Evolutionary conservation across 2,797 vertebrate genomes (phyloP), one percentile per base, ranked within the genome.

Genomic region (Agapornis canus): DNA sequence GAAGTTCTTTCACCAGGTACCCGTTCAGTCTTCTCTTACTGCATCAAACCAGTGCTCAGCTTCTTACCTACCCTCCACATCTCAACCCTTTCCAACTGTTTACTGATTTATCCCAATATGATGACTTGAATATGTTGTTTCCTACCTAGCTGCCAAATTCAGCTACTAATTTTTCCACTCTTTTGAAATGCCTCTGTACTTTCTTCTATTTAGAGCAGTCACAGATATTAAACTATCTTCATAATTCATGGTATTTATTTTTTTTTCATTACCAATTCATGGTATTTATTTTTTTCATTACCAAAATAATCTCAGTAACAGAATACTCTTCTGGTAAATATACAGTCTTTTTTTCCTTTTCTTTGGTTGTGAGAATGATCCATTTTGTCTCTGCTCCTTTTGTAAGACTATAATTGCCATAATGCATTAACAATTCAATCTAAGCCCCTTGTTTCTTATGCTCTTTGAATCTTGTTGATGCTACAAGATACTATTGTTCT

Each of bases 371-470:
- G 15, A 90, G 43, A 79, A 65, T 13, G 73, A 92, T 51, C 29
- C 42, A 66, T 69, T 92, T 92, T 82, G 43, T 79, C 16, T 86
- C 69, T 92, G 5, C 40, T 94, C 49, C 21, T 94, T 83, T 49
- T 51, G 8, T 25, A 79, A 37, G 7, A 13, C 39, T 3, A 5
- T 51, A 35, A 78, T 92, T 91, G 85, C 56, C 25, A 14, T 61
- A 81, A 94, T 73, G 82, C 52, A 86, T 91, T 83, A 92, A 92
- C 51, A 88, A 81, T 88, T 90, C 66, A 66, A 81, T 39, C 14
- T 37, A 82, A 78, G 22, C 48, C 54, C 15, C n/a, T 86, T 92
- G 63, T 86, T 94, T 76, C 45, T 59, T 54, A 54, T 72, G 27
- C 35, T 90, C 39, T 88, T 88, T 79, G 66, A 86, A 71, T 86